These are phyloP conservation scores for Erannis defoliaria DNA, from an alignment of 2,888 invertebrate genomes.

Conservation along the genomic window DNA sequence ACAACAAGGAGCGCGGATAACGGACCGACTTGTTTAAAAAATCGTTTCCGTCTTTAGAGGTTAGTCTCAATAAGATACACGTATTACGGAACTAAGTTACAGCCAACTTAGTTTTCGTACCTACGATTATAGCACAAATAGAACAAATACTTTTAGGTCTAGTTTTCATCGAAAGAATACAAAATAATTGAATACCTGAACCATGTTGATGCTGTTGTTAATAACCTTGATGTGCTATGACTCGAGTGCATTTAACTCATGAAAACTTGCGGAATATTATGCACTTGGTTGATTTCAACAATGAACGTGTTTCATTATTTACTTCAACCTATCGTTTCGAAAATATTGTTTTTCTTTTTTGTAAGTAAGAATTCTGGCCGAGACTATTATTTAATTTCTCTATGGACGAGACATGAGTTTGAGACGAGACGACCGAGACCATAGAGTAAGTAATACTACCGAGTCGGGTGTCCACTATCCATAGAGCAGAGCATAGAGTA, in stretches of 20 bases:
- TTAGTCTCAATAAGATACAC: not conserved
- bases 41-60: not conserved
- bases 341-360: too few relatives aligned
- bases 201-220: constrained; percentile 65
- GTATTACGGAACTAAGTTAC: not conserved
- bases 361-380: too few relatives aligned
- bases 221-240: constrained; percentile 21
- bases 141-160: not conserved
- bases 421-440: too few relatives aligned
- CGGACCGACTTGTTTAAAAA: too few relatives aligned
- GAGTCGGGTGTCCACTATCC: too few relatives aligned
- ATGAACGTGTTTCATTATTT: not conserved
- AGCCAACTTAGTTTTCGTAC: not conserved
- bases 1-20: not conserved
- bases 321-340: not conserved
- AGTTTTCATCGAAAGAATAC: not conserved
- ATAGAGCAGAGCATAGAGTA: too few relatives aligned
- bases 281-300: not conserved
- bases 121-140: not conserved
- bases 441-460: too few relatives aligned
- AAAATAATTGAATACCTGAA: constrained; percentile 66
- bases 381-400: too few relatives aligned
- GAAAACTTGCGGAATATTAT: not conserved
- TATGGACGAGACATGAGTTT: too few relatives aligned
- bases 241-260: not conserved